A percentile compares a stretch with the other conserved stretches of the same genome.
Evolutionary conservation across 1,140 invertebrate genomes (phyloP).

Genomic region (Cydia fagiglandana): DNA sequence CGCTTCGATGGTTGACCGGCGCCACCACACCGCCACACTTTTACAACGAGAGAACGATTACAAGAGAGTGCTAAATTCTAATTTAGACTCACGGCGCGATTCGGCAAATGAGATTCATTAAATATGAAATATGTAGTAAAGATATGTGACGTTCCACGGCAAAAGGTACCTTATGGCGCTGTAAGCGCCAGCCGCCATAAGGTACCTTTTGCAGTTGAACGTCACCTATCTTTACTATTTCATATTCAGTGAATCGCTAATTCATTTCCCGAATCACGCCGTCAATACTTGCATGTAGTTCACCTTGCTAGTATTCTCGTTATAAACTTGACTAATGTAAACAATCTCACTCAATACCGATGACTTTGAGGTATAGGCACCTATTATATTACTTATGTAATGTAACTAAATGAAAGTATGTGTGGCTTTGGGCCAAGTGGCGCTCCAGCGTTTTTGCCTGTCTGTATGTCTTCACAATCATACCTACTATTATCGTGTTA

Average conservation of each 20-base stretch:
- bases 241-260: too few relatives aligned
- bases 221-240: too few relatives aligned
- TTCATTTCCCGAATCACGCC: too few relatives aligned
- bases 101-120: too few relatives aligned
- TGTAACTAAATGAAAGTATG: background rate
- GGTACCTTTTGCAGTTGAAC: too few relatives aligned
- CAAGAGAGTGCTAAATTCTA: background rate
- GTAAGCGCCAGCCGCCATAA: too few relatives aligned
- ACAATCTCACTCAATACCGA: constrained; percentile 5
- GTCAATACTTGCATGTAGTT: background rate
- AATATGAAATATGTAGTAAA: too few relatives aligned
- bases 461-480: background rate
- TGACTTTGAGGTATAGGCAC: background rate
- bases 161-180: too few relatives aligned
- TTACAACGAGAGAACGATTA: too few relatives aligned
- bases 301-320: background rate
- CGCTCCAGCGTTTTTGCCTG: constrained; percentile 8
- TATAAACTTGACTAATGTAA: constrained; percentile 5
- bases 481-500: constrained; percentile 11
- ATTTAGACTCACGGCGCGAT: background rate
- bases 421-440: constrained; percentile 11
- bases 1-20: too few relatives aligned
- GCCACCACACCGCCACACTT: too few relatives aligned
- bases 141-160: too few relatives aligned
- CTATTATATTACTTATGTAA: background rate